Base-by-base conservation (phyloP, 2,113 vertebrate genomes). In the Seriola dumerili region DNA sequence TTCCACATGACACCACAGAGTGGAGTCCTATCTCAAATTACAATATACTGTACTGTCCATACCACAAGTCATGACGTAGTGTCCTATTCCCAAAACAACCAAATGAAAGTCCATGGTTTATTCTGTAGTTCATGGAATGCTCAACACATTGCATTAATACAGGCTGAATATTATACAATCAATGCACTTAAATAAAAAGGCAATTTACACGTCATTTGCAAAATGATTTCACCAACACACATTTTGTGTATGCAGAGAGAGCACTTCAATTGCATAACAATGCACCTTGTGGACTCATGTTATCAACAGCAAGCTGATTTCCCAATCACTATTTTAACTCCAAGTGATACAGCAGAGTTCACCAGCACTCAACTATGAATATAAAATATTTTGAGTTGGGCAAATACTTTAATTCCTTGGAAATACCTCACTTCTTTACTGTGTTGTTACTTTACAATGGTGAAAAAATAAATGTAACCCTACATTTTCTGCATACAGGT, bases 141-240 rank as follows among this genome's bases (percentile, higher is more conserved):
- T 89, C 63, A 84, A 81, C 77, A 88, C 76, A 78, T 77, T 78
- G 59, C 80, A 88, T 83, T 72, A 76, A 66, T 57, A 81, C 21
- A 66, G 23, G 25, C 65, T 46, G 64, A 71, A 52, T 72, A 88
- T 81, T 70, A 48, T 88, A 89, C 81, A 90, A 91, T 87, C 76
- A 80, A 80, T 77, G 72, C 63, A 81, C 69, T 84, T 80, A 73
- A 88, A 85, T 76, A 76, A 77, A 77, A 76, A 71, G 83, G 72
- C 67, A 81, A 85, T 84, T 71, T 50, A 76, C 74, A 84, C 63
- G 76, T 29, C 1, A 85, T 83, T 64, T 84, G 52, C 69, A 74
- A 77, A 84, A 89, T 25, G 8, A 69, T 84, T 75, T 76, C 23
- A 72, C 70, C 38, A 42, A 63, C 67, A 70, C 81, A 84, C 19